Percentiles rank a stretch among this genome's conserved stretches.
Conservation (phyloP, 2,797 vertebrate genomes). For the Artibeus jamaicensis region DNA sequence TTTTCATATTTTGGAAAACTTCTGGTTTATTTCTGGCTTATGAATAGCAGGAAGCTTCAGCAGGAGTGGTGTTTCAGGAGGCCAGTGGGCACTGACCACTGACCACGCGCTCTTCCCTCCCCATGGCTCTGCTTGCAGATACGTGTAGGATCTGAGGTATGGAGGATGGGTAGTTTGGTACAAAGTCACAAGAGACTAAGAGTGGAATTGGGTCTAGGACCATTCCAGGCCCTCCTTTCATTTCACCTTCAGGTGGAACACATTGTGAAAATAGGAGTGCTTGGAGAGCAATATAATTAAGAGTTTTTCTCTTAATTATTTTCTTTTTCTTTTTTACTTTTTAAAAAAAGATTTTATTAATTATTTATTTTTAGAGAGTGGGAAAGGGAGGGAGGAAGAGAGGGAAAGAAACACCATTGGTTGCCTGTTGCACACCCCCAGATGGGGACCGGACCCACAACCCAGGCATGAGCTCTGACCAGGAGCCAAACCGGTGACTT, state of each 20-base stretch:
- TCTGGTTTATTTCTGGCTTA: not conserved
- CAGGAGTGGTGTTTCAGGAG: not conserved
- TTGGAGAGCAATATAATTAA: not conserved
- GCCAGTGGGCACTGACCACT: not conserved
- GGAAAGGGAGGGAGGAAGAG: too few relatives aligned
- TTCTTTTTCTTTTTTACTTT: not conserved
- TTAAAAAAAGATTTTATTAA: too few relatives aligned
- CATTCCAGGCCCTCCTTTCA: not conserved
- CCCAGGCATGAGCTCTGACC: too few relatives aligned
- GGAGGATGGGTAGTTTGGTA: not conserved
- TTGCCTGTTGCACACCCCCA: too few relatives aligned
- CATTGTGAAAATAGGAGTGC: not conserved
- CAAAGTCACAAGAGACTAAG: not conserved
- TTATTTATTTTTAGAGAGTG: too few relatives aligned
- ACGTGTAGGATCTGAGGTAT: not conserved
- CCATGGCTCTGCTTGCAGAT: not conserved
- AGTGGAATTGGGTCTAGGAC: not conserved
- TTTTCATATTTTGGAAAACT: constrained; percentile 21
- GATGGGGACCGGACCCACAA: too few relatives aligned
- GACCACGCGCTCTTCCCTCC: not conserved
- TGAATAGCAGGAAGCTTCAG: not conserved
- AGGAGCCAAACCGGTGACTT: too few relatives aligned
- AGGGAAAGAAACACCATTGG: too few relatives aligned
- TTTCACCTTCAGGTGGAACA: not conserved
- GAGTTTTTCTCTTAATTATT: not conserved